A percentile compares a stretch with the other conserved stretches of the same genome.
Conservation (phyloP, 1,140 invertebrate genomes). For the Ceratina australensis region DNA sequence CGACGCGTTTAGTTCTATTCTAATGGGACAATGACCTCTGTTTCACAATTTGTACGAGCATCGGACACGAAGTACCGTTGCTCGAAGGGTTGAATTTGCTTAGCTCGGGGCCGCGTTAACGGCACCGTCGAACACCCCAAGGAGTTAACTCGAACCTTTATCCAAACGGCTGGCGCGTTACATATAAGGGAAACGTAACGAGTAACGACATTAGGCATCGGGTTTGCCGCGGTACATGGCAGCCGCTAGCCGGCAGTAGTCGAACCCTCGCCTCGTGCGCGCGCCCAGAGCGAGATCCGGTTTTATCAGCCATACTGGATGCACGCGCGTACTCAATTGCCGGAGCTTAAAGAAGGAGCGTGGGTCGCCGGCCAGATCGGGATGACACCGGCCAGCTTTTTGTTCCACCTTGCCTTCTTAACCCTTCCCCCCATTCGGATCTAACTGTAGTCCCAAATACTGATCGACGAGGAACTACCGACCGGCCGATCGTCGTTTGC, state of each 20-base stretch:
- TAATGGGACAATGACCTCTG: no score
- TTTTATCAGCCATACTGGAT: slow-evolving; percentile 64
- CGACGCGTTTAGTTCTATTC: no score
- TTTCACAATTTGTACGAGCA: no score
- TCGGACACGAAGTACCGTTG: no score
- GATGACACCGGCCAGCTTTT: slow-evolving; percentile 54
- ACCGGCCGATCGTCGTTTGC: no score
- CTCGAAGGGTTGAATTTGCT: no score
- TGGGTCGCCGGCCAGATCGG: slow-evolving; percentile 29
- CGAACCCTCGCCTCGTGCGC: slow-evolving; percentile 34
- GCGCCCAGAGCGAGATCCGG: slow-evolving; percentile 50
- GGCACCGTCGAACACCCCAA: neutral
- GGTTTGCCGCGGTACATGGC: slow-evolving; percentile 33
- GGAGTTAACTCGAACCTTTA: slow-evolving; percentile 55
- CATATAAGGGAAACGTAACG: slow-evolving; percentile 69
- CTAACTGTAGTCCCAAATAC: slow-evolving; percentile 25
- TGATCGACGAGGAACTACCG: neutral
- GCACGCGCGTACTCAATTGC: slow-evolving; percentile 48
- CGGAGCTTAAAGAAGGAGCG: slow-evolving; percentile 34
- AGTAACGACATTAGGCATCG: slow-evolving; percentile 66
- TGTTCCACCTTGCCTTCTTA: slow-evolving; percentile 31
- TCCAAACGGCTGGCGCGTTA: slow-evolving; percentile 52
- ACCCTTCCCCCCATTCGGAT: neutral
- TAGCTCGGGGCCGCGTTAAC: no score
- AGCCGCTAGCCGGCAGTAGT: slow-evolving; percentile 19